Conservation (phyloP, 2,797 vertebrate species). For the Nyctibius grandis region DNA sequence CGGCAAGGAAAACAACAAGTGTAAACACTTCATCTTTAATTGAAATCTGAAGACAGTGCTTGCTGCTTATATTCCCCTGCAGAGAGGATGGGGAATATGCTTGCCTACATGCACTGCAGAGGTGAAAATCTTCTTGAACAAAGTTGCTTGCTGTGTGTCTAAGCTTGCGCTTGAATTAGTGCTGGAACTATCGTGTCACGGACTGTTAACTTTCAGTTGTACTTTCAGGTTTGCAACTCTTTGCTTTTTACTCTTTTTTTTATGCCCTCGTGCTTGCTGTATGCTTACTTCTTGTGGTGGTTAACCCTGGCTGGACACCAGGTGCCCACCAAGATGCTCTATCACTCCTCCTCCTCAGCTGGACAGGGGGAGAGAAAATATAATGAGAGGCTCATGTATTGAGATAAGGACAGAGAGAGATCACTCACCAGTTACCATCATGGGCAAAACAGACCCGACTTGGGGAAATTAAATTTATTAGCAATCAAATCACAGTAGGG, state of each 20-base stretch:
- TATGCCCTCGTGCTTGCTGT: background rate
- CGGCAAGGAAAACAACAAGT: background rate
- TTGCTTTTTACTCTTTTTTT: background rate
- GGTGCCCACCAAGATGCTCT: background rate
- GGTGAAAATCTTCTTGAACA: background rate
- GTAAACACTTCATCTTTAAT: background rate
- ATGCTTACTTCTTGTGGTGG: background rate
- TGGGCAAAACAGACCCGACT: background rate
- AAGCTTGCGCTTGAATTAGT: background rate
- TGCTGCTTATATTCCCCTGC: background rate
- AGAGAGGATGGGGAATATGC: background rate
- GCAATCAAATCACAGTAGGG: background rate
- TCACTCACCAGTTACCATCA: background rate
- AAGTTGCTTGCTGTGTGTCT: background rate
- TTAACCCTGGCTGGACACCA: background rate
- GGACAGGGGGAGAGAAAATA: background rate
- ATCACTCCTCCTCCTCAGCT: background rate
- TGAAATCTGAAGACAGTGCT: background rate
- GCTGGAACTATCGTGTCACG: background rate
- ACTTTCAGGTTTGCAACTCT: background rate
- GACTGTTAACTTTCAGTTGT: background rate
- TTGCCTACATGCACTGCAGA: background rate
- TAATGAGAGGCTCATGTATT: rapidly evolving
- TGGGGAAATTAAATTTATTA: background rate
- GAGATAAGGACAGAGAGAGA: background rate